Evolutionary conservation across 2,797 vertebrate species (phyloP).

Genomic region (Enteromius unitaeniatus): DNA sequence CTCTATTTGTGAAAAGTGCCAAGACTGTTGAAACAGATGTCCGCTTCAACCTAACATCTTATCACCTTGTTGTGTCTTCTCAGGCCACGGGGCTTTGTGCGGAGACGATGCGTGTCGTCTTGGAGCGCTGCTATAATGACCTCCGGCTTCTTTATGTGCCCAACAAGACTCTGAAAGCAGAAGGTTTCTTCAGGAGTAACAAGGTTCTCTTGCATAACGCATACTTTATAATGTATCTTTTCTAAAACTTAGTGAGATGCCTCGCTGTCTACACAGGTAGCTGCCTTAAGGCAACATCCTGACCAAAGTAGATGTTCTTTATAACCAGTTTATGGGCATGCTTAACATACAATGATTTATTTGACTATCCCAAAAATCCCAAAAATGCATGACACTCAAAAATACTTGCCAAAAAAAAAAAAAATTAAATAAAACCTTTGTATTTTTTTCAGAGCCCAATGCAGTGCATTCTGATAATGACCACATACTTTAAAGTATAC

Average conservation of each 20-base stretch:
- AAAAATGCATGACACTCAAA: neutral
- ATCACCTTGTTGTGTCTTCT: slow-evolving; percentile 22
- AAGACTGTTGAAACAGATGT: neutral
- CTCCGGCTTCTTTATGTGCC: slow-evolving; percentile 91
- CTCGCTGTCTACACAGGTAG: neutral
- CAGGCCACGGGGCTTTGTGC: slow-evolving; percentile 86
- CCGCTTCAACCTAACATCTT: neutral
- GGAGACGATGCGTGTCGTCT: slow-evolving; percentile 93
- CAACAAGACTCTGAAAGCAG: slow-evolving; percentile 96
- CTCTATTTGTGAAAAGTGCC: neutral
- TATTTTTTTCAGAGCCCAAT: neutral
- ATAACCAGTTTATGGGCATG: neutral
- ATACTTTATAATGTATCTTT: neutral
- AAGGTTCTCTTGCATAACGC: slow-evolving; percentile 80
- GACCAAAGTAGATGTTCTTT: neutral
- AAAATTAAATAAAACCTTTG: no score
- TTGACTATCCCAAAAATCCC: neutral
- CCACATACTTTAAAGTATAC: no score
- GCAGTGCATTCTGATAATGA: neutral
- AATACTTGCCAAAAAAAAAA: neutral
- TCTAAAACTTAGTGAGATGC: neutral
- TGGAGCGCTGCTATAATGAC: slow-evolving; percentile 98
- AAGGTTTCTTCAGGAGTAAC: slow-evolving; percentile 99
- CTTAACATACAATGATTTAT: neutral
- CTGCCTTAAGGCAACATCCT: neutral